These are phyloP conservation scores for Ornithoptera priamus DNA, from an alignment of 2,888 invertebrate species.

Conservation along the genomic window DNA sequence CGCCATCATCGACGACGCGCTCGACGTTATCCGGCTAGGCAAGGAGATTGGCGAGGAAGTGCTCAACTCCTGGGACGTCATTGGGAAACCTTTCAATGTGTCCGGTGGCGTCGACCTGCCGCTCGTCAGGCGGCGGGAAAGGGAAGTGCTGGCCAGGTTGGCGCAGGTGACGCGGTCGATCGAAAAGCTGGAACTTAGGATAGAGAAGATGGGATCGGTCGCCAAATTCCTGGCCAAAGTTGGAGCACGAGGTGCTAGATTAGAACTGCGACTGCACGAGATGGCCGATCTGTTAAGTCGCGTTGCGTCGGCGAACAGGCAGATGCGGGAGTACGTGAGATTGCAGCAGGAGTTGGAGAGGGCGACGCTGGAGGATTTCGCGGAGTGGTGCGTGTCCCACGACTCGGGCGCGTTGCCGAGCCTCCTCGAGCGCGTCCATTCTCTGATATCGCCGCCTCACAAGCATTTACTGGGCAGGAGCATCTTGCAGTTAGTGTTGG, in stretches of 20 bases:
- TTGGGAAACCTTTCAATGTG: conserved; percentile 77
- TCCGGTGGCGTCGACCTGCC: conserved; percentile 80
- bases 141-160: conserved; percentile 77
- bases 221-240: conserved; percentile 64
- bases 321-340: conserved; percentile 81
- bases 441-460: conserved; percentile 78
- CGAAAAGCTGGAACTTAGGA: conserved; percentile 51
- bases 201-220: conserved; percentile 55
- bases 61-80: conserved; percentile 82
- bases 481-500: conserved; percentile 59
- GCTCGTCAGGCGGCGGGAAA: conserved; percentile 81
- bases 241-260: conserved; percentile 59
- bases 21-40: conserved; percentile 80
- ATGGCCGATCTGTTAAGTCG: conserved; percentile 81
- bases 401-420: conserved; percentile 82
- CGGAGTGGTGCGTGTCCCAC: conserved; percentile 84
- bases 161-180: conserved; percentile 57
- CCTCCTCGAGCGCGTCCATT: conserved; percentile 83
- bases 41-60: conserved; percentile 82
- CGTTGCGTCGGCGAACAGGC: conserved; percentile 79
- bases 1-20: conserved; percentile 79
- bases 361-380: conserved; percentile 85
- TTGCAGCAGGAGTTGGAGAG: conserved; percentile 78
- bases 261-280: conserved; percentile 82
- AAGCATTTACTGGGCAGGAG: conserved; percentile 68